Conservation (phyloP, 2,113 vertebrate species). For the Lonchura striata region DNA sequence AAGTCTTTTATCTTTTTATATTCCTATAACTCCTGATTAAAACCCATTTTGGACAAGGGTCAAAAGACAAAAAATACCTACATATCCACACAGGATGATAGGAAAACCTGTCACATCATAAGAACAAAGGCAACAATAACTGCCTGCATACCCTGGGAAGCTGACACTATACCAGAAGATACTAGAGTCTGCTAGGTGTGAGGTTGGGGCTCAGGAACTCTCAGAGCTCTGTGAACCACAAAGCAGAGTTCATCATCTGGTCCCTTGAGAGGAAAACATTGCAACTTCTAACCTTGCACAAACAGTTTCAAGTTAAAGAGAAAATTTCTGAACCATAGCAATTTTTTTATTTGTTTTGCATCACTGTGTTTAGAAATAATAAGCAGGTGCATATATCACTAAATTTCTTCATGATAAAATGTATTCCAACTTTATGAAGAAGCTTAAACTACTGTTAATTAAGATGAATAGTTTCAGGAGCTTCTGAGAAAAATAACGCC, state of each 20-base stretch:
- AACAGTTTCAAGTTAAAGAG: too few species aligned
- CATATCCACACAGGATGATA: neutral
- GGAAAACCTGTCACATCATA: neutral
- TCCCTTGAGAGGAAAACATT: neutral
- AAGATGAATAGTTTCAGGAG: slow-evolving; percentile 28
- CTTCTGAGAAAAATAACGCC: slow-evolving; percentile 9
- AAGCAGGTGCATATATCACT: neutral
- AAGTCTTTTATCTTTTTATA: too few species aligned
- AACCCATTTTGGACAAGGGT: neutral
- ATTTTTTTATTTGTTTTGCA: neutral
- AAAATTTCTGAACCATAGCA: too few species aligned
- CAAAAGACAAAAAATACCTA: neutral
- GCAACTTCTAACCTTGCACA: neutral
- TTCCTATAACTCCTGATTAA: neutral
- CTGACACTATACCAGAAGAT: neutral
- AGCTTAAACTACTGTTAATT: slow-evolving; percentile 18
- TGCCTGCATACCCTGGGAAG: neutral
- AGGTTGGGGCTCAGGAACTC: neutral
- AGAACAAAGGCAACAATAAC: neutral
- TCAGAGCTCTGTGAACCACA: neutral
- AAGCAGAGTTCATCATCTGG: neutral
- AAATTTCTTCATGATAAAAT: neutral
- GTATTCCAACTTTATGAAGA: slow-evolving; percentile 4
- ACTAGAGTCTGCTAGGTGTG: neutral
- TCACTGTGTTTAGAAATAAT: neutral